Evolutionary conservation across 2,797 vertebrate species (phyloP).

Genomic region (Ciconia nigra): DNA sequence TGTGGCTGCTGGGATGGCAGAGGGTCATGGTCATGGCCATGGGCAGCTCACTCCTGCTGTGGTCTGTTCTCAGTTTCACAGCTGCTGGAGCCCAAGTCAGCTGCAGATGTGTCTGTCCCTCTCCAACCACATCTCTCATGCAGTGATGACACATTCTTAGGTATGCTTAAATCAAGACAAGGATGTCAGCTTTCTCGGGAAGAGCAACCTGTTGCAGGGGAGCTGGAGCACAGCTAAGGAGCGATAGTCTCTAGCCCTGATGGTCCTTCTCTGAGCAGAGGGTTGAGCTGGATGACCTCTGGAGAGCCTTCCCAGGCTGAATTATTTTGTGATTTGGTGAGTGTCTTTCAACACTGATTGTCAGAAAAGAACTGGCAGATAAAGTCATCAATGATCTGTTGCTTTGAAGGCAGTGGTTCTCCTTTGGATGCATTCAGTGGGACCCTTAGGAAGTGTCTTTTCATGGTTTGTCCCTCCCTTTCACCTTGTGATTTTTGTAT

Average conservation of each 20-base stretch:
- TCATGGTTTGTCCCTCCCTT: background rate
- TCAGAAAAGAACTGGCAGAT: background rate
- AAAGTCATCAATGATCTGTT: background rate
- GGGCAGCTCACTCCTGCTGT: background rate
- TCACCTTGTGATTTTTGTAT: background rate
- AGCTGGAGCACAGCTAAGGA: background rate
- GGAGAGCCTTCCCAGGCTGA: background rate
- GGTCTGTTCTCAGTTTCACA: background rate
- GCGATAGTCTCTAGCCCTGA: background rate
- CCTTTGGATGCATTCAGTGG: background rate
- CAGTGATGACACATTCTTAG: background rate
- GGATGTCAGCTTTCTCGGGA: background rate
- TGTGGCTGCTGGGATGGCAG: background rate
- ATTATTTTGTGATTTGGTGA: background rate
- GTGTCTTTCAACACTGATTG: background rate
- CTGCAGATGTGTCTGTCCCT: background rate
- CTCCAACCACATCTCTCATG: background rate
- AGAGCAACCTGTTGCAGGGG: background rate
- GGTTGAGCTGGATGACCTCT: background rate
- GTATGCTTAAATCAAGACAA: background rate
- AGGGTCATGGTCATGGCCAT: fast-evolving
- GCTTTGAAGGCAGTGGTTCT: background rate
- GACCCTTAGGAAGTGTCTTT: background rate
- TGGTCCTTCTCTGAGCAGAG: background rate
- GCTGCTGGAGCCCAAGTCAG: background rate